Evolutionary conservation across 2,888 invertebrate genomes (phyloP).

Genomic region (Pterostichus niger): DNA sequence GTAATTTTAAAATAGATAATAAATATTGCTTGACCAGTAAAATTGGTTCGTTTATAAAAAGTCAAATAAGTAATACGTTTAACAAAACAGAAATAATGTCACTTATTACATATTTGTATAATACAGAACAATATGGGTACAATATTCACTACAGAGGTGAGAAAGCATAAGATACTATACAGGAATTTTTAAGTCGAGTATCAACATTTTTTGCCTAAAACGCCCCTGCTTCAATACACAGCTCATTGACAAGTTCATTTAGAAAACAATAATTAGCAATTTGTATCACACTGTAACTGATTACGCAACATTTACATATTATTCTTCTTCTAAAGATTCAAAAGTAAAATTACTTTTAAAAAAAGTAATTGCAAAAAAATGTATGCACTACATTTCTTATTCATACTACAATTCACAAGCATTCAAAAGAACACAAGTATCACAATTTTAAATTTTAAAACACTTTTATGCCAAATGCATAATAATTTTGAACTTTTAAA

Average conservation of each 20-base stretch:
- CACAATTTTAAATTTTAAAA: conserved; percentile 35
- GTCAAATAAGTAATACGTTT: conserved; percentile 34
- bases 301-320: neutral
- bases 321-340: too few relatives aligned
- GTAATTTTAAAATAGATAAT: conserved; percentile 37
- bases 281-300: conserved; percentile 1
- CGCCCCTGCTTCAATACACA: neutral
- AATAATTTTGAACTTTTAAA: conserved; percentile 36
- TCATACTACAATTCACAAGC: conserved; percentile 35
- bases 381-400: conserved; percentile 38
- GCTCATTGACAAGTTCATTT: conserved; percentile 15
- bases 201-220: neutral
- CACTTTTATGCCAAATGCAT: neutral
- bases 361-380: conserved; percentile 33
- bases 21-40: conserved; percentile 29
- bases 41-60: conserved; percentile 46
- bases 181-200: conserved; percentile 11
- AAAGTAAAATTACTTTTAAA: neutral
- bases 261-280: conserved; percentile 9
- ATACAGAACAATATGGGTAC: conserved; percentile 15
- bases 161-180: conserved; percentile 8
- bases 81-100: conserved; percentile 18
- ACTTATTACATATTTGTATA: conserved; percentile 20
- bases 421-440: conserved; percentile 35
- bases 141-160: conserved; percentile 26